Evolutionary conservation across 2,888 invertebrate species (phyloP).

Genomic region (Tachina lurida): DNA sequence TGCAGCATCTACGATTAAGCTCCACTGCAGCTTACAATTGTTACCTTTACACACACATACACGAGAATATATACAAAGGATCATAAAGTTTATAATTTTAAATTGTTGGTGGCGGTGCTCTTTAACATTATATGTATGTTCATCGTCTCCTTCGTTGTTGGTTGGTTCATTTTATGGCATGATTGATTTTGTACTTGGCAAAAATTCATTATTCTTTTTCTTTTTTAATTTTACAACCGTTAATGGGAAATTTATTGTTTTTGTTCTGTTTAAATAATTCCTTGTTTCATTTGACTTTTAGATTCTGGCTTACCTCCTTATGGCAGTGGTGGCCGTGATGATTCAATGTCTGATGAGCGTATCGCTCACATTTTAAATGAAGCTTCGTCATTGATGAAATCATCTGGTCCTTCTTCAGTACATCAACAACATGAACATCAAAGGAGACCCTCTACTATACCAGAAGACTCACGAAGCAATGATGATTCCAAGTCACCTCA

Average conservation of each 20-base stretch:
- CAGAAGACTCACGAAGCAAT: constrained; percentile 89
- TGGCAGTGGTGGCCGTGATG: constrained; percentile 88
- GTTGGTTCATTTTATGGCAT: constrained; percentile 55
- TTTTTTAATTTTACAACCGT: constrained; percentile 76
- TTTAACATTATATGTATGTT: background rate
- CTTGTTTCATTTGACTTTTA: constrained; percentile 73
- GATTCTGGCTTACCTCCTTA: constrained; percentile 92
- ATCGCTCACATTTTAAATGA: constrained; percentile 96
- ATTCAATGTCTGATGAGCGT: constrained; percentile 94
- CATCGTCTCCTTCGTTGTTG: background rate
- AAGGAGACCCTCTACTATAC: constrained; percentile 83
- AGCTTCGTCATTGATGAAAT: constrained; percentile 94
- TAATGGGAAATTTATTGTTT: constrained; percentile 78
- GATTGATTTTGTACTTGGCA: constrained; percentile 66
- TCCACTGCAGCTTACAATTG: background rate
- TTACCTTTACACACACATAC: background rate
- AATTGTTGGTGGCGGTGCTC: constrained; percentile 44
- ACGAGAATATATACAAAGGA: constrained; percentile 4
- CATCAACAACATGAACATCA: constrained; percentile 83
- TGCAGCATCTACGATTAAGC: background rate
- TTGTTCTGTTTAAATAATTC: constrained; percentile 39
- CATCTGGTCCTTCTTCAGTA: constrained; percentile 78
- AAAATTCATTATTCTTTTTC: constrained; percentile 23
- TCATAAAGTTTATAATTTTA: constrained; percentile 54
- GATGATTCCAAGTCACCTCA: constrained; percentile 92